Conservation (phyloP, 1,140 invertebrate genomes). For the Philotrypesis tridentata region DNA sequence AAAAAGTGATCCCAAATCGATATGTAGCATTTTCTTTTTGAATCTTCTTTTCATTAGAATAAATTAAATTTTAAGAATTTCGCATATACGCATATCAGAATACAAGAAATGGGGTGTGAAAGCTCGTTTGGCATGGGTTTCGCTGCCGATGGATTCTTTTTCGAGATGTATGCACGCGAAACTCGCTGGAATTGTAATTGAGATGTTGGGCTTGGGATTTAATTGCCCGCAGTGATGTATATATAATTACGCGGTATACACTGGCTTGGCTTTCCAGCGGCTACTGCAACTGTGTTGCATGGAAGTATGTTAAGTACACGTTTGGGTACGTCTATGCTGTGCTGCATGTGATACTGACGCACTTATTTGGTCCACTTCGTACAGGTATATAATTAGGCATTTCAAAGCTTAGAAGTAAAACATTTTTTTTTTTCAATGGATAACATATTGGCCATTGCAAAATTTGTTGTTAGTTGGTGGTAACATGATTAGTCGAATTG, state of each 20-base stretch:
- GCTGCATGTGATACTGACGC: background rate
- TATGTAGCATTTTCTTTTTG: too few relatives aligned
- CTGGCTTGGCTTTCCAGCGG: background rate
- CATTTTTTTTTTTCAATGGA: too few relatives aligned
- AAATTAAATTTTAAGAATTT: too few relatives aligned
- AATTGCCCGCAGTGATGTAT: background rate
- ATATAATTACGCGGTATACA: background rate
- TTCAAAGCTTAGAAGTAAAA: background rate
- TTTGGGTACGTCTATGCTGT: background rate
- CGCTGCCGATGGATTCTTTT: background rate
- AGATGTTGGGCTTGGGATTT: background rate
- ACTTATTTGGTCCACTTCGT: background rate
- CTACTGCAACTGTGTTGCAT: background rate
- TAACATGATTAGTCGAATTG: background rate
- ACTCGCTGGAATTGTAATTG: conserved; percentile 1
- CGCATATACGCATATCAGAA: background rate
- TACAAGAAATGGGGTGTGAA: background rate
- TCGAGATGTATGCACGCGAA: background rate
- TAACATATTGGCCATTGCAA: background rate
- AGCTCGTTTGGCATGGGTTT: background rate
- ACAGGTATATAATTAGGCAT: background rate
- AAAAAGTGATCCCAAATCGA: too few relatives aligned
- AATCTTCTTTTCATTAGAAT: too few relatives aligned
- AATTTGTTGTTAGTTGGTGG: too few relatives aligned
- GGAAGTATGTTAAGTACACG: background rate